A percentile compares a stretch with the other conserved stretches of the same genome.
These are phyloP conservation scores for Brachypteracias leptosomus DNA, from an alignment of 2,113 vertebrate genomes.

Conservation along the genomic window DNA sequence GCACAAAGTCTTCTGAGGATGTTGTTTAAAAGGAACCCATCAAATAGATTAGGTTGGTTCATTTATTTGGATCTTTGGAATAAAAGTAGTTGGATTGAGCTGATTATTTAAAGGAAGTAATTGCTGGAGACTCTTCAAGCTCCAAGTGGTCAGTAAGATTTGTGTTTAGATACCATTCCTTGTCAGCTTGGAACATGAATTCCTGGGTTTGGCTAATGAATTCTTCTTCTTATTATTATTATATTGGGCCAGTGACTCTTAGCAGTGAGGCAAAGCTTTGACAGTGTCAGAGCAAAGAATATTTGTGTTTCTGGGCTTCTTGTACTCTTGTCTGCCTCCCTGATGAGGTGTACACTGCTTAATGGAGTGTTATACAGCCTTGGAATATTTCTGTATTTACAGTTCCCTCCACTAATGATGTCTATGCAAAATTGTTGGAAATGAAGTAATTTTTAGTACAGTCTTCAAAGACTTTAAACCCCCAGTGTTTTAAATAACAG, in stretches of 20 bases:
- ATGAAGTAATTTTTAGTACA: neutral
- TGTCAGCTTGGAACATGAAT: neutral
- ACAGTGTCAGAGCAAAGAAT: neutral
- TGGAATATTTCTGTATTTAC: neutral
- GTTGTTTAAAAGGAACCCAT: constrained; percentile 96
- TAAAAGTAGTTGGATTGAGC: neutral
- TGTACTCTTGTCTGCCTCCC: neutral
- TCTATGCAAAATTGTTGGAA: neutral
- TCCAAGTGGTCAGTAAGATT: neutral
- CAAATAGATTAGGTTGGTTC: constrained; percentile 91
- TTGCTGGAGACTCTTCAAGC: neutral
- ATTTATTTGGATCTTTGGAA: neutral
- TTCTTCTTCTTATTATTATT: too few relatives aligned
- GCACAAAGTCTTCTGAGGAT: constrained; percentile 96
- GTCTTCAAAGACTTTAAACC: neutral
- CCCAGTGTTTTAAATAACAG: neutral
- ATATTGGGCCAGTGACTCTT: neutral
- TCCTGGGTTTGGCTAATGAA: neutral
- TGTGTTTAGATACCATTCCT: neutral
- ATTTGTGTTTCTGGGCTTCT: neutral
- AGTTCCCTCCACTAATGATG: neutral
- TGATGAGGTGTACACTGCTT: neutral
- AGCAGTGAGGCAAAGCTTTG: neutral
- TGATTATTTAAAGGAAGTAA: neutral
- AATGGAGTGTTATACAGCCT: neutral